A percentile compares a stretch with the other conserved stretches of the same genome.
These are phyloP conservation scores for Pseudorhombus dupliciocellatus DNA, from an alignment of 2,113 vertebrate species.

Conservation along the genomic window DNA sequence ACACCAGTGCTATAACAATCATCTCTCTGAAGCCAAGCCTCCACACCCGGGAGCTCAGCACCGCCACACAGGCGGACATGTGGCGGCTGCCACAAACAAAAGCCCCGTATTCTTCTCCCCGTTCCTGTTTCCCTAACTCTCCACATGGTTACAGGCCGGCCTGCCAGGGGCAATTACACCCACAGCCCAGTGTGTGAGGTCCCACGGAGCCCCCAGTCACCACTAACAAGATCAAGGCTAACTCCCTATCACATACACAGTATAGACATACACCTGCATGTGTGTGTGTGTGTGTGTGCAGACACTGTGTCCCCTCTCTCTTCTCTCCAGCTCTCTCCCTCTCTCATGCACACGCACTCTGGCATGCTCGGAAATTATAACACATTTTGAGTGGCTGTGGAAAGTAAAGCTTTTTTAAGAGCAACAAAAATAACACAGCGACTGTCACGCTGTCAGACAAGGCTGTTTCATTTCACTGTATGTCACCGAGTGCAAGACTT, in stretches of 20 bases:
- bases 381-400: constrained; percentile 73
- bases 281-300: constrained; percentile 49
- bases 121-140: constrained; percentile 66
- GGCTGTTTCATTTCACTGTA: constrained; percentile 57
- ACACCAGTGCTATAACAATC: constrained; percentile 83
- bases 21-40: constrained; percentile 76
- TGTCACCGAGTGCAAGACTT: constrained; percentile 70
- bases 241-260: constrained; percentile 62
- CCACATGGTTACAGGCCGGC: constrained; percentile 72
- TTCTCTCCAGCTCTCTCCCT: constrained; percentile 47
- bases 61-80: constrained; percentile 82
- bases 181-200: constrained; percentile 82
- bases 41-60: constrained; percentile 65
- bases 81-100: constrained; percentile 81
- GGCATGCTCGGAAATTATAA: constrained; percentile 69
- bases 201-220: constrained; percentile 77
- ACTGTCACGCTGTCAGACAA: constrained; percentile 59
- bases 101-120: constrained; percentile 69
- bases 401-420: constrained; percentile 67
- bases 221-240: constrained; percentile 81
- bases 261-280: constrained; percentile 59
- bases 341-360: constrained; percentile 8
- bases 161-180: constrained; percentile 82
- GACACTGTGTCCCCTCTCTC: constrained; percentile 42
- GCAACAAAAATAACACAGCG: constrained; percentile 71